These are phyloP conservation scores for Rhyacichthys aspro DNA, from an alignment of 2,797 vertebrate species.

Conservation along the genomic window DNA sequence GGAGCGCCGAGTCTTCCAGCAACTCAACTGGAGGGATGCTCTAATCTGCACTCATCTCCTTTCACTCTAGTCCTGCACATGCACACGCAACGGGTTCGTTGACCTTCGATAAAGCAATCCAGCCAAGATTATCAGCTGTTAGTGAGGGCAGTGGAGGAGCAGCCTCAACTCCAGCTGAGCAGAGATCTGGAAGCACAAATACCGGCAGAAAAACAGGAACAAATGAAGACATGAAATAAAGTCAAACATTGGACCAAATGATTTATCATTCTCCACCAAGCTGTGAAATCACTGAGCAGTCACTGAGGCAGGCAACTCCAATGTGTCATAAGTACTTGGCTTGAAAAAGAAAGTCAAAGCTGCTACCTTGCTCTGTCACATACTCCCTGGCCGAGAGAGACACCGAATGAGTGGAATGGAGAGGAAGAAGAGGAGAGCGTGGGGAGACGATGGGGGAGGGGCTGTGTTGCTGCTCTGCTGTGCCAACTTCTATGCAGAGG, in stretches of 20 bases:
- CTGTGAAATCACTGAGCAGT: not conserved
- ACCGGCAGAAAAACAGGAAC: not conserved
- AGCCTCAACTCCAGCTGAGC: slow-evolving; percentile 16
- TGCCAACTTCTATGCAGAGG: slow-evolving; percentile 40
- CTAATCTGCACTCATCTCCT: not conserved
- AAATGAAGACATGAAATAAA: not conserved
- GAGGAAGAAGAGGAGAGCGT: slow-evolving; percentile 17
- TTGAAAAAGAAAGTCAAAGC: slow-evolving; percentile 8
- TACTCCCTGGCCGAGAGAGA: slow-evolving; percentile 29
- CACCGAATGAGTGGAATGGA: slow-evolving; percentile 20
- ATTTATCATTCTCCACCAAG: not conserved
- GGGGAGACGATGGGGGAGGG: slow-evolving; percentile 42
- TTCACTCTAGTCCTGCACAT: not conserved
- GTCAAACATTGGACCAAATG: not conserved
- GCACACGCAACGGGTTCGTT: not conserved
- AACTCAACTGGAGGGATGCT: not conserved
- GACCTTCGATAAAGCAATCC: not conserved
- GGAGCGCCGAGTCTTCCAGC: not conserved
- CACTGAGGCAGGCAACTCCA: not conserved
- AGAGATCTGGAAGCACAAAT: slow-evolving; percentile 9
- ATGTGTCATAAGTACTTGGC: not conserved
- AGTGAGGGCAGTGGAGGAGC: not conserved
- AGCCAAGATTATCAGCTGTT: slow-evolving; percentile 2
- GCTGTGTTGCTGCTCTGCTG: slow-evolving; percentile 15
- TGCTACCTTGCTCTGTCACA: slow-evolving; percentile 33